These are phyloP conservation scores for Coptodon rendalli DNA, from an alignment of 2,113 vertebrate genomes.

Conservation along the genomic window DNA sequence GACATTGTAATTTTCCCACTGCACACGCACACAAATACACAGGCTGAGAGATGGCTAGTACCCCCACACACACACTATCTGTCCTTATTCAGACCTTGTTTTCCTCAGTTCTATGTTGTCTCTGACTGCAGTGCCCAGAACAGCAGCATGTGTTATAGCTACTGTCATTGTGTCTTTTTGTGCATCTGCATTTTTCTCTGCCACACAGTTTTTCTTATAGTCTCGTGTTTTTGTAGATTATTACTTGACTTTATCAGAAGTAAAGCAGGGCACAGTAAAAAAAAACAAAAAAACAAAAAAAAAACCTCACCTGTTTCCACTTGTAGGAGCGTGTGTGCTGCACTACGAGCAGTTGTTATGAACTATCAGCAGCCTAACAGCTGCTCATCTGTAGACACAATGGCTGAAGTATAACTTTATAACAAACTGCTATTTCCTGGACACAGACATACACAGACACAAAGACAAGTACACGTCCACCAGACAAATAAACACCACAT, in stretches of 20 bases:
- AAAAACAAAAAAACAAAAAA: background rate
- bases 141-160: background rate
- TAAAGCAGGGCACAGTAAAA: background rate
- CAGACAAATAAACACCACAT: background rate
- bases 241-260: background rate
- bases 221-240: background rate
- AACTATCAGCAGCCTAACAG: background rate
- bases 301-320: background rate
- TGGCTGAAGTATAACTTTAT: background rate
- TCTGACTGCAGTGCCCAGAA: background rate
- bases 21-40: background rate
- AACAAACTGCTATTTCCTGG: background rate
- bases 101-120: background rate
- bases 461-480: background rate
- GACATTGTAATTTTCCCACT: background rate
- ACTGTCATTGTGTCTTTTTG: background rate
- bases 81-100: conserved; percentile 8
- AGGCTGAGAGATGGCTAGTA: background rate
- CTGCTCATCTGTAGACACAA: background rate
- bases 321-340: conserved; percentile 35
- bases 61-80: background rate
- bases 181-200: background rate
- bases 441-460: background rate
- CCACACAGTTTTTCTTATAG: background rate
- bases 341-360: background rate